Evolutionary conservation across 1,140 invertebrate species (phyloP).

Genomic region (Eumaeus atala): DNA sequence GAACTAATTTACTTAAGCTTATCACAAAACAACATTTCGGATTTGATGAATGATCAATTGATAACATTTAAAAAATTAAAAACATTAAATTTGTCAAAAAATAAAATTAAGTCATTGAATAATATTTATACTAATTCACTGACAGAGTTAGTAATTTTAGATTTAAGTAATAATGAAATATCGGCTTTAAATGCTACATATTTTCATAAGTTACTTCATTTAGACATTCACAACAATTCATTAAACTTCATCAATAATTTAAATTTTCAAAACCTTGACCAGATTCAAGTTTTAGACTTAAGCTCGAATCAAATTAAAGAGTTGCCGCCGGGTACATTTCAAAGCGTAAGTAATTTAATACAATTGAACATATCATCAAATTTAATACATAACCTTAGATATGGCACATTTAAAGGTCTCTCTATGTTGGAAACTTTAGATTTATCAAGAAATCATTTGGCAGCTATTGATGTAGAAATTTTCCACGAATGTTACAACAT

Average conservation of each 20-base stretch:
- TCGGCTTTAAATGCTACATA: constrained; percentile 36
- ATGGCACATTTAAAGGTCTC: constrained; percentile 48
- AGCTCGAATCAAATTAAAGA: constrained; percentile 41
- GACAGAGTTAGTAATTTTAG: constrained; percentile 32
- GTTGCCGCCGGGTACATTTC: constrained; percentile 49
- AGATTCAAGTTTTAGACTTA: constrained; percentile 43
- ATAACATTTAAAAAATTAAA: constrained; percentile 31
- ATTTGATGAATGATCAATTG: constrained; percentile 25
- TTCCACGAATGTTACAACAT: constrained; percentile 53
- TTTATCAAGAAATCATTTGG: constrained; percentile 48
- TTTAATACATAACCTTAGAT: constrained; percentile 35
- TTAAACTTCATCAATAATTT: constrained; percentile 33
- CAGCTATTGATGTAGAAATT: constrained; percentile 39
- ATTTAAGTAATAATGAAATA: constrained; percentile 40
- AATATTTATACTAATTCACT: constrained; percentile 39
- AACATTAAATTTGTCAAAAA: constrained; percentile 37
- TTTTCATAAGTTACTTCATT: constrained; percentile 38
- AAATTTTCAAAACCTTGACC: constrained; percentile 33
- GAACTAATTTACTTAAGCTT: constrained; percentile 42
- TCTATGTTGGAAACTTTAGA: constrained; percentile 44
- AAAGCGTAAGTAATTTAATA: constrained; percentile 43
- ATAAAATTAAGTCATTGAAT: constrained; percentile 45
- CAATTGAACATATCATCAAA: constrained; percentile 53
- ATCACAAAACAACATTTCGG: constrained; percentile 38
- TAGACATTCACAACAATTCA: constrained; percentile 44